These are phyloP conservation scores for Rhopalosiphum maidis DNA, from an alignment of 1,140 invertebrate species.

Conservation along the genomic window DNA sequence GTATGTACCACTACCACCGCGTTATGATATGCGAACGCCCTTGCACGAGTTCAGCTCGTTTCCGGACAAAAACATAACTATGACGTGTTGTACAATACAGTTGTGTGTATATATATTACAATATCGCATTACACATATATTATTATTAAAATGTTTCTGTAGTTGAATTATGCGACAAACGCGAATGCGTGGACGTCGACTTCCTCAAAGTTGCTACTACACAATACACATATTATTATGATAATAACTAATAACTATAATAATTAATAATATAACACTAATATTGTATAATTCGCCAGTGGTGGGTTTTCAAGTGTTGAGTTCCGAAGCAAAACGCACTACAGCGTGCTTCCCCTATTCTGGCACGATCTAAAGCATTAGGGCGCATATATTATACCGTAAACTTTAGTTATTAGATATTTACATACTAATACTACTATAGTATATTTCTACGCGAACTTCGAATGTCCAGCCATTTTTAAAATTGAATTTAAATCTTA, in stretches of 20 bases:
- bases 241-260: not conserved
- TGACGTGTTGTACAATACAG: not conserved
- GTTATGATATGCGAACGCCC: not conserved
- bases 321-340: not conserved
- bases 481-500: not conserved
- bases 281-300: not conserved
- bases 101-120: slow-evolving; percentile 13
- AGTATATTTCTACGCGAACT: not conserved
- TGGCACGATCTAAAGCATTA: not conserved
- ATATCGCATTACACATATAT: not conserved
- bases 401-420: not conserved
- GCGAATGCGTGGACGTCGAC: not conserved
- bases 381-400: not conserved
- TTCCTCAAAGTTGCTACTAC: slow-evolving; percentile 7
- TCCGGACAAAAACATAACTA: slow-evolving; percentile 14
- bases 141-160: slow-evolving; percentile 14
- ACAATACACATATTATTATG: slow-evolving; percentile 8
- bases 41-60: not conserved
- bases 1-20: not conserved
- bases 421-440: not conserved
- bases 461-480: not conserved
- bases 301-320: not conserved
- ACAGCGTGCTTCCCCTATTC: not conserved
- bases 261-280: not conserved
- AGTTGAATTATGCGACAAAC: not conserved